These are phyloP conservation scores for Dicentrarchus labrax DNA, from an alignment of 2,113 vertebrate genomes.

Conservation along the genomic window DNA sequence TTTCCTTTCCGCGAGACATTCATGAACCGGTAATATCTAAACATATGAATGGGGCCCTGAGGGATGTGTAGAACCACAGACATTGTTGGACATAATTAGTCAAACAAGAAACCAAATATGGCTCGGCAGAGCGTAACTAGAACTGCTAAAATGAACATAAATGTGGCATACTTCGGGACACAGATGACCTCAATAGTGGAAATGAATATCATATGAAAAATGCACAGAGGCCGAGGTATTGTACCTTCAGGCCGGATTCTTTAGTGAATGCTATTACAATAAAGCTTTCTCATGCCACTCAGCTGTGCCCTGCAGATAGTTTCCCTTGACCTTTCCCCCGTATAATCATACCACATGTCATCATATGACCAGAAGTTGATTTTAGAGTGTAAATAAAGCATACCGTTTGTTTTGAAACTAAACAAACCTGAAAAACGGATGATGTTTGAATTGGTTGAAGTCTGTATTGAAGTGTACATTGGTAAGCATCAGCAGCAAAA, in stretches of 20 bases:
- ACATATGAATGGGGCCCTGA: constrained; percentile 54
- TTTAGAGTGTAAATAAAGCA: constrained; percentile 21
- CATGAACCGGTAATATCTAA: constrained; percentile 35
- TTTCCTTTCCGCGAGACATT: constrained; percentile 40
- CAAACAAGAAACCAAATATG: constrained; percentile 63
- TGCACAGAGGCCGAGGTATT: neutral
- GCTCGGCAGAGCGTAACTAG: neutral
- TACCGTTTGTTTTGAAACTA: neutral
- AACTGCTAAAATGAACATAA: constrained; percentile 26
- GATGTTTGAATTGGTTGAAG: neutral
- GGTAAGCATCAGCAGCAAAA: constrained; percentile 24
- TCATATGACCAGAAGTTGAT: constrained; percentile 1
- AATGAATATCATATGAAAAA: constrained; percentile 43
- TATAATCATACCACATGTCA: neutral
- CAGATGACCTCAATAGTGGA: constrained; percentile 1
- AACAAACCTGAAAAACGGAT: neutral
- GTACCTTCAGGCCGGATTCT: constrained; percentile 27
- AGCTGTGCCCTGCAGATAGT: constrained; percentile 31
- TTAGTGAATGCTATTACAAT: constrained; percentile 24
- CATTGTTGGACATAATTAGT: constrained; percentile 51
- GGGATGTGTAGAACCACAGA: constrained; percentile 42
- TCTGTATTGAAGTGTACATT: neutral
- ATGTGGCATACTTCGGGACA: constrained; percentile 33
- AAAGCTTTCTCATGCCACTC: constrained; percentile 52
- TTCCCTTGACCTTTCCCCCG: constrained; percentile 40